Evolutionary conservation across 2,797 vertebrate species (phyloP), one percentile per base, ranked within the genome.

Genomic region (Bradypodion pumilum): DNA sequence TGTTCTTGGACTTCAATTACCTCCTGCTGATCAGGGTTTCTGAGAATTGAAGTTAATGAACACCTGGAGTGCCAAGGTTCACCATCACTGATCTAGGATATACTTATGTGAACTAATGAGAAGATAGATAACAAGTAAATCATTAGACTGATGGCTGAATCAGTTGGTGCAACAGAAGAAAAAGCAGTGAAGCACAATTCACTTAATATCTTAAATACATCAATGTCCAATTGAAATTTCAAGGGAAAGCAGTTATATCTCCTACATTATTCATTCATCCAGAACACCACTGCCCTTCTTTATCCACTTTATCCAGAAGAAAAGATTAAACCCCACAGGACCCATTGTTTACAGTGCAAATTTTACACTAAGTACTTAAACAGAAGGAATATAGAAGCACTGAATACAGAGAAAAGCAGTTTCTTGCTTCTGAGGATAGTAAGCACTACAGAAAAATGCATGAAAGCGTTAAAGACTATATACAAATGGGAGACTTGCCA

Each of bases 111-210:
- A n/a, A n/a, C 29, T 74, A 60, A 7, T 65, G 69, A 63, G 44
- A 62, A 56, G 37, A 32, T 8, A 3, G 68, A 49, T 66, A 25
- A 40, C 8, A 56, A 21, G 52, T 37, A 70, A 69, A 46, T 49
- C 44, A 59, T 66, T 56, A 74, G 44, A 66, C 5, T 21, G 74
- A 75, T 46, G 23, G 27, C 52, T 37, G 29, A n/a, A 44, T 85
- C 32, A 85, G 56, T 76, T 23, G 74, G 35, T 42, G 35, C 63
- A 76, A 76, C 81, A 49, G 81, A 85, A 80, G n/a, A 68, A 3
- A 65, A 80, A 42, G 35, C n/a, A 59, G 44, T 4, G 29, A 76
- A 70, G 27, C 42, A 60, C 42, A 37, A 75, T 59, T 46, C 49
- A 70, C 46, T 75, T 59, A 68, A 40, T 16, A 29, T 59, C 81